These are phyloP conservation scores for Aphidius colemani DNA, from an alignment of 2,888 invertebrate species.

Conservation along the genomic window DNA sequence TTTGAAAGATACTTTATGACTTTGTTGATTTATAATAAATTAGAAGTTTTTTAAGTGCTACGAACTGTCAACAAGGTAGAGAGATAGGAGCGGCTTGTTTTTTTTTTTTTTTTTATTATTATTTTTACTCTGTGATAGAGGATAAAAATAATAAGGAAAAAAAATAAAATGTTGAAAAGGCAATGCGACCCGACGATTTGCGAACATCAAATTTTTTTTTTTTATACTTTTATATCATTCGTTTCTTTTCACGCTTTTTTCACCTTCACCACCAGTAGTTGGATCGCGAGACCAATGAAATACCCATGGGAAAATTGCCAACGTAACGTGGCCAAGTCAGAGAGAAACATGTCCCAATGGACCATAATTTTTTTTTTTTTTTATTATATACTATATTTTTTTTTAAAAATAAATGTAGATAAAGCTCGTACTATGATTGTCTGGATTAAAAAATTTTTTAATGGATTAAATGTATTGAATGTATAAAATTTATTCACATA, in stretches of 20 bases:
- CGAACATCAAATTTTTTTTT: neutral
- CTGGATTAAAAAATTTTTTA: conserved; percentile 1
- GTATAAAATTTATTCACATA: conserved; percentile 3
- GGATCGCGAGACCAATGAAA: conserved; percentile 16
- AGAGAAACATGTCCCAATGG: conserved; percentile 21
- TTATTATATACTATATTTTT: neutral
- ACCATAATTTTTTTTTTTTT: neutral
- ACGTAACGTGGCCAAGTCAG: conserved; percentile 23
- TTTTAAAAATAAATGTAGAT: conserved; percentile 6
- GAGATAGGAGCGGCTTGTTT: too few species aligned
- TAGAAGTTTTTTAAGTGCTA: too few species aligned
- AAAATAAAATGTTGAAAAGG: too few species aligned
- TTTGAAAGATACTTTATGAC: neutral
- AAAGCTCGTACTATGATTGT: neutral
- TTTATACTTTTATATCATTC: neutral
- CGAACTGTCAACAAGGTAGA: too few species aligned
- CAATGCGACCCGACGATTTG: conserved; percentile 15
- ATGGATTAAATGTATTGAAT: neutral
- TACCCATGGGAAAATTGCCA: conserved; percentile 25
- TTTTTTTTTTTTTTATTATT: too few species aligned
- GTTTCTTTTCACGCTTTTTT: neutral
- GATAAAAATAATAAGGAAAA: too few species aligned
- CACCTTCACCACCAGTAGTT: conserved; percentile 2
- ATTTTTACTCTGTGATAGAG: neutral
- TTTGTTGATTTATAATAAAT: too few species aligned